Conservation (phyloP, 2,113 vertebrate species). For the Hirundichthys speculiger region DNA sequence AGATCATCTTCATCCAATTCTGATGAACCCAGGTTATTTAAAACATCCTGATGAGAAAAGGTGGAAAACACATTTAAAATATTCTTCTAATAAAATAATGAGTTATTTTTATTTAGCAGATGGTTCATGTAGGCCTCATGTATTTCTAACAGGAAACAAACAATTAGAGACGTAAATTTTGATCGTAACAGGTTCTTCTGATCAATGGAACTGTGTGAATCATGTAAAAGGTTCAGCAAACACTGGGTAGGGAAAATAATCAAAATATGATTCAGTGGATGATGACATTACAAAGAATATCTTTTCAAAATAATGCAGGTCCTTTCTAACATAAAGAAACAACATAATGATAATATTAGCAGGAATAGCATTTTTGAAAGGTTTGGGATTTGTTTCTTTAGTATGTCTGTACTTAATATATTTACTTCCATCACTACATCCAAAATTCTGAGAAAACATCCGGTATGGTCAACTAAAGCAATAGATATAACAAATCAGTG, state of each 20-base stretch:
- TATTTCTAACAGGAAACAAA: background rate
- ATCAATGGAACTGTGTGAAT: too few relatives aligned
- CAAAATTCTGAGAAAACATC: conserved; percentile 27
- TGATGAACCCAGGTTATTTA: conserved; percentile 96
- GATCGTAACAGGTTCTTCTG: too few relatives aligned
- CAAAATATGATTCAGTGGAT: background rate
- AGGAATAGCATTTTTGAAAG: too few relatives aligned
- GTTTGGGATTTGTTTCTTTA: background rate
- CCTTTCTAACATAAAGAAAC: too few relatives aligned
- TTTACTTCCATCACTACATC: conserved; percentile 26
- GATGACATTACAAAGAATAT: too few relatives aligned
- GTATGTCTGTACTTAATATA: conserved; percentile 5
- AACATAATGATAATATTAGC: too few relatives aligned
- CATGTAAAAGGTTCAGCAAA: too few relatives aligned
- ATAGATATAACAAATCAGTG: conserved; percentile 22
- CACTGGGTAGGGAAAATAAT: background rate
- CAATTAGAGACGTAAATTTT: background rate
- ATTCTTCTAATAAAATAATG: background rate
- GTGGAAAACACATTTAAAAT: background rate
- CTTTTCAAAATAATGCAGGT: too few relatives aligned
- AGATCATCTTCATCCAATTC: conserved; percentile 98
- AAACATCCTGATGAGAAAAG: conserved; percentile 85
- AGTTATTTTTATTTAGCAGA: background rate
- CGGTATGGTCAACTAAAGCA: conserved; percentile 26
- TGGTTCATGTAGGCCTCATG: background rate